Conservation (phyloP, 2,888 invertebrate genomes). For the Agrochola circellaris region DNA sequence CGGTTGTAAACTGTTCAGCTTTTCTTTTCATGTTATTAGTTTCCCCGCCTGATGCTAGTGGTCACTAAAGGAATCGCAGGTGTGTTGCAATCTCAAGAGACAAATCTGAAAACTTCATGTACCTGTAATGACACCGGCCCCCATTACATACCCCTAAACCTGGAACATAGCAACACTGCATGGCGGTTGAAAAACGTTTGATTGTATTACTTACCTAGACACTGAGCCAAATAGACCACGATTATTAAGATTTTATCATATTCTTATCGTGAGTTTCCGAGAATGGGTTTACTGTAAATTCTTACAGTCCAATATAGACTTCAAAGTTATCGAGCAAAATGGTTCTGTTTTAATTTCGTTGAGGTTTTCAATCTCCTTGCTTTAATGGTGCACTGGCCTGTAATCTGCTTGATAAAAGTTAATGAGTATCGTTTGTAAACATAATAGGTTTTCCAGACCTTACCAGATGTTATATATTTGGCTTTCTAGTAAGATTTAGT, state of each 20-base stretch:
- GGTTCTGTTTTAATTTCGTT: constrained; percentile 66
- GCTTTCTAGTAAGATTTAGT: constrained; percentile 2
- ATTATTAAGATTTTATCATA: background rate
- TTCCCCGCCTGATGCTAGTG: background rate
- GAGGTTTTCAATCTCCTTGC: constrained; percentile 65
- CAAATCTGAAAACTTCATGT: background rate
- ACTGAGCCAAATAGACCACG: background rate
- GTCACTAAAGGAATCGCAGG: background rate
- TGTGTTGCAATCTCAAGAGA: background rate
- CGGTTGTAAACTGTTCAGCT: background rate
- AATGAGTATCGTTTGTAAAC: constrained; percentile 60
- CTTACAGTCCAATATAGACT: background rate
- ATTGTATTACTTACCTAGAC: background rate
- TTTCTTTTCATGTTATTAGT: background rate
- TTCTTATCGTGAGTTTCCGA: background rate
- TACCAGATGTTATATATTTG: constrained; percentile 11
- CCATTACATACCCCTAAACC: background rate
- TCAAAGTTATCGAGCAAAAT: constrained; percentile 49
- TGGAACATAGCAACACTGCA: background rate
- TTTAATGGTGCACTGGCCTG: constrained; percentile 50
- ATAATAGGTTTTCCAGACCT: constrained; percentile 29
- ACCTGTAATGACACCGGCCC: too few species aligned
- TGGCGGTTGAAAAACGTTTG: background rate
- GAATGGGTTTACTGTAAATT: constrained; percentile 30
- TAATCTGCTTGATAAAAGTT: constrained; percentile 64